These are phyloP conservation scores for Ichneumoninae sp. DNA, from an alignment of 2,888 invertebrate genomes.

Conservation along the genomic window DNA sequence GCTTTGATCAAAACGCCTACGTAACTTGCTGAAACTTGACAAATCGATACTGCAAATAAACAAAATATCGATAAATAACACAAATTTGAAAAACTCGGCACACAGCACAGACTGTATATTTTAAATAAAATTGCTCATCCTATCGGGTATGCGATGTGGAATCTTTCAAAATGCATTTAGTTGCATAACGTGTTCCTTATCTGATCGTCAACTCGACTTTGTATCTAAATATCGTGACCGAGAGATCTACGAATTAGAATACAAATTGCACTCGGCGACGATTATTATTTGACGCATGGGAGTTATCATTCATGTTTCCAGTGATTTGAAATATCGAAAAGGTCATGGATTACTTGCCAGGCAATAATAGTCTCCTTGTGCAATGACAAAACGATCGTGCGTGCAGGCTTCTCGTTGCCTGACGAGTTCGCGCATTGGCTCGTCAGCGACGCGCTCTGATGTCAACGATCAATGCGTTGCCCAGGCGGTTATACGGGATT, in stretches of 20 bases:
- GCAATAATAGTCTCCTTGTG: conserved; percentile 11
- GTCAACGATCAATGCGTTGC: conserved; percentile 55
- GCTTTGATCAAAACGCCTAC: no score
- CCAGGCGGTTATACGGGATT: background rate
- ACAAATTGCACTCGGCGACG: background rate
- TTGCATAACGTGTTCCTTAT: conserved; percentile 35
- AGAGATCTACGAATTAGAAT: background rate
- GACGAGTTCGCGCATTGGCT: background rate
- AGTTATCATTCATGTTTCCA: background rate
- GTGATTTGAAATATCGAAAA: conserved; percentile 35
- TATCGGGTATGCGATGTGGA: background rate
- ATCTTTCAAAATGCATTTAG: background rate
- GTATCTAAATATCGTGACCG: background rate
- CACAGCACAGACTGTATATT: background rate
- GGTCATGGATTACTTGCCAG: conserved; percentile 31
- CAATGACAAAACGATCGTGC: conserved; percentile 17
- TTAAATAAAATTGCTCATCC: background rate
- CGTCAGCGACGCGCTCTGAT: conserved; percentile 26
- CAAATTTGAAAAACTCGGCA: background rate
- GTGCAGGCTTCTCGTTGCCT: no score
- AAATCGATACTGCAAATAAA: no score
- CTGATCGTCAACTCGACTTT: background rate
- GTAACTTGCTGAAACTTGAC: no score
- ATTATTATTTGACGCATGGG: conserved; percentile 18
- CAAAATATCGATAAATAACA: no score